Conservation (phyloP, 2,888 invertebrate species). For the Meghimatium bilineatum region DNA sequence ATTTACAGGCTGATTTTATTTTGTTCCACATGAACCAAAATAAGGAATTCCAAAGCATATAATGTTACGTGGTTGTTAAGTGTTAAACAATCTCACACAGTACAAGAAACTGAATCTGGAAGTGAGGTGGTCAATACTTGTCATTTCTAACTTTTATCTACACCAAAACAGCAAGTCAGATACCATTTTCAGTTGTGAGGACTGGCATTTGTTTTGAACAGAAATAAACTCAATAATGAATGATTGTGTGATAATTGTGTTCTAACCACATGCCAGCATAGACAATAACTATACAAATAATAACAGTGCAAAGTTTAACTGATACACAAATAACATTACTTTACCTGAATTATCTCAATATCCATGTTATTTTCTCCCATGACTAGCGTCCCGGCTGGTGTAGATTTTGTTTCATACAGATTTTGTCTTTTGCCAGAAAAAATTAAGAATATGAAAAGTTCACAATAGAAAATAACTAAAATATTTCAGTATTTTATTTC, state of each 20-base stretch:
- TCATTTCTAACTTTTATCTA: background rate
- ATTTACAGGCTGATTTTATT: too few relatives aligned
- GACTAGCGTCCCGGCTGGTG: background rate
- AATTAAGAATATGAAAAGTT: background rate
- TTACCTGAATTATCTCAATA: conserved; percentile 27
- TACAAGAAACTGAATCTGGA: too few relatives aligned
- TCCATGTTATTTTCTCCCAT: conserved; percentile 19
- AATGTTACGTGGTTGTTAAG: too few relatives aligned
- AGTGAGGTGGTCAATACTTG: background rate
- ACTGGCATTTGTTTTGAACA: background rate
- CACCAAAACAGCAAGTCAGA: background rate
- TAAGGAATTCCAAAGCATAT: too few relatives aligned
- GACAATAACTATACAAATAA: background rate
- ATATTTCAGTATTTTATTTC: background rate
- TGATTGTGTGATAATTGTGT: too few relatives aligned
- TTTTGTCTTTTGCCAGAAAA: background rate
- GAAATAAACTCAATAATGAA: background rate
- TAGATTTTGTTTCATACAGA: background rate
- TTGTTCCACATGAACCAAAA: too few relatives aligned
- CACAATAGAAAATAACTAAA: background rate
- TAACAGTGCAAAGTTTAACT: too few relatives aligned
- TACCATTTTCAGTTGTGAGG: background rate
- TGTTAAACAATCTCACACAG: too few relatives aligned
- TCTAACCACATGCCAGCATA: background rate
- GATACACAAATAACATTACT: background rate